phyloP scores from a whole-genome alignment of 2,113 vertebrate genomes.

The Mus musculus region DNA sequence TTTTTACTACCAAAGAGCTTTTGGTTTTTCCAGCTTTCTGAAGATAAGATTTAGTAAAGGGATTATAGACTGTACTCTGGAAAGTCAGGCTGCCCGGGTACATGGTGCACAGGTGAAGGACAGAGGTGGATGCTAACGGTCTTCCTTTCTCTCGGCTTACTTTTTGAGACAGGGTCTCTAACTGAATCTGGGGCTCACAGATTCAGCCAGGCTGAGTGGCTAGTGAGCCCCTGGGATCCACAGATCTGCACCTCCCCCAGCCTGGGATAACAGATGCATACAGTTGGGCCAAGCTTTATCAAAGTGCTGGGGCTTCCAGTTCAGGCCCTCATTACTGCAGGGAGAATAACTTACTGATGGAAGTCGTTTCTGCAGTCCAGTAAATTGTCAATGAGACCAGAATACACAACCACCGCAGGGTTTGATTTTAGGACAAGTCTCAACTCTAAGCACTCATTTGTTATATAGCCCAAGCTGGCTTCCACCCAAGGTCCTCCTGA shows the following conservation, averaged over 20 bases:
- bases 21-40: conserved; percentile 3
- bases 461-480: not conserved
- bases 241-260: not conserved
- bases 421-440: not conserved
- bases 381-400: not conserved
- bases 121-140: not conserved
- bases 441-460: not conserved
- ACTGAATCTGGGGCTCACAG: not conserved
- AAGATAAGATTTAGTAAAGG: not conserved
- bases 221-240: not conserved
- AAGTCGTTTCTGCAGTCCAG: not conserved
- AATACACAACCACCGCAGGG: conserved; percentile 11
- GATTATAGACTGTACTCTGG: not conserved
- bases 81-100: not conserved
- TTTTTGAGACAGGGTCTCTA: not conserved
- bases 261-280: not conserved
- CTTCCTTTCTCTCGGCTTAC: not conserved
- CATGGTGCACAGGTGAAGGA: not conserved
- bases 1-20: conserved; percentile 33
- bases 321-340: not conserved
- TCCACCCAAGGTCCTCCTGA: not conserved
- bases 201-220: not conserved
- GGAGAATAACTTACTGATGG: not conserved
- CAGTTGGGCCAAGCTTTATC: not conserved
- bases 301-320: not conserved